Evolutionary conservation across 2,113 vertebrate species (phyloP), one percentile per base, ranked within the genome.

Genomic region (Malurus alboscapulatus): DNA sequence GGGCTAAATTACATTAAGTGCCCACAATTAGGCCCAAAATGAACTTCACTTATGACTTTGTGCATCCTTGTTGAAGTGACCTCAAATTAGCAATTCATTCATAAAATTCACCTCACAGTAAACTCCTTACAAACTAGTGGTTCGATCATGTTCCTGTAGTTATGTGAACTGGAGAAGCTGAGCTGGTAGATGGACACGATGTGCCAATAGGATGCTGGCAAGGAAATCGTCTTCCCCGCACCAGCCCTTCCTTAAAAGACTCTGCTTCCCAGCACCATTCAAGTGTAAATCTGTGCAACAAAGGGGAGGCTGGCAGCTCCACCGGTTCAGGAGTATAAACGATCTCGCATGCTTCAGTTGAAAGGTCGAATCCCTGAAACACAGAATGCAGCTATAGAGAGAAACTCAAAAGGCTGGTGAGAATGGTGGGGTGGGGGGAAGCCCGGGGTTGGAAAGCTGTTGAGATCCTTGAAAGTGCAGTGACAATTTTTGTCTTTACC

Each of bases 241-340:
- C 24, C 53, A 51, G 66, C 75, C 50, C 71, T 68, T 51, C 81
- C 78, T 68, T 93, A 72, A 76, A 84, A 89, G 84, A 62, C 74
- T 73, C 25, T 7, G 38, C 65, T 85, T 82, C 81, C 68, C 92
- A 54, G 63, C 6, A 14, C 92, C 63, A 90, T 92, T 96, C 84
- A 92, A 81, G 78, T 92, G 89, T 89, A 88, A 93, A 92, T 95
- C 80, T 79, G 32, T 47, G 79, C 75, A 71, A 87, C 92, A 95
- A 94, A 94, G 62, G 62, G 75, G 65, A 94, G 69, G 77, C 83
- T 90, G 91, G 90, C 83, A 88, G 83, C 92, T 88, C 75, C 24
- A 21, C 77, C 4, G 44, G 84, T 94, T 96, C 92, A 42, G 63
- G 88, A 82, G 71, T 88, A 80, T 79, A 93, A 94, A 79, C 53